Base-by-base conservation (phyloP, 2,797 vertebrate genomes). In the Hephaestus fuliginosus region DNA sequence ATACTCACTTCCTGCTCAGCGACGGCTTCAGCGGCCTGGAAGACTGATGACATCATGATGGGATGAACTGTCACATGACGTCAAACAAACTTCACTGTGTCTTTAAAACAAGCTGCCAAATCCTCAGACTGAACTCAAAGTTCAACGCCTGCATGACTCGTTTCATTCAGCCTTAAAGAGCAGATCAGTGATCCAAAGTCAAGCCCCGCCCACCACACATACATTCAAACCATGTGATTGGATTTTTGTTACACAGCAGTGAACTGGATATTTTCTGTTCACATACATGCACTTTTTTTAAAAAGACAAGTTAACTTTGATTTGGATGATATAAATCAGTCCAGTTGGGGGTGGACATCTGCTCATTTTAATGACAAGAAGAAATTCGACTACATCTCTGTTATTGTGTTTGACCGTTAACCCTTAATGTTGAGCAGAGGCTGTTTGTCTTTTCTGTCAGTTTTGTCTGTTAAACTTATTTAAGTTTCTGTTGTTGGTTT, bases 1-100 rank as follows among this genome's bases (percentile, higher is more conserved):
- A 7, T 30, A 79, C 88, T 80, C 93, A 94, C 82, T 86, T 94
- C 57, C 82, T 84, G 67, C 85, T 94, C 60, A 56, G 66, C 0
- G 56, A 80, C 2, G 41, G 69, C 65, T 36, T 70, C 52, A 14
- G 60, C 2, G 5, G 13, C 57, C 64, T 76, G 61, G 66, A 77
- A 30, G 82, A 86, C 52, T 89, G 82, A 84, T 28, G 70, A 41
- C 61, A 5, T 49, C 44, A 51, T 1, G 13, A n/a, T 7, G 2
- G 7, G 25, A 3, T 2, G 2, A 8, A 25, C 5, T 25, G 67
- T 73, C 67, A 17, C 30, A 14, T 74, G 51, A 55, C 33, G 9
- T 73, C 44, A 17, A n/a, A 28, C 20, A 57, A 51, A 7, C 18
- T 7, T 48, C 20, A 48, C 8, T 17, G 22, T 53, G 66, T 51